phyloP scores from a whole-genome alignment of 1,140 invertebrate genomes.

The Coptotermes formosanus region DNA sequence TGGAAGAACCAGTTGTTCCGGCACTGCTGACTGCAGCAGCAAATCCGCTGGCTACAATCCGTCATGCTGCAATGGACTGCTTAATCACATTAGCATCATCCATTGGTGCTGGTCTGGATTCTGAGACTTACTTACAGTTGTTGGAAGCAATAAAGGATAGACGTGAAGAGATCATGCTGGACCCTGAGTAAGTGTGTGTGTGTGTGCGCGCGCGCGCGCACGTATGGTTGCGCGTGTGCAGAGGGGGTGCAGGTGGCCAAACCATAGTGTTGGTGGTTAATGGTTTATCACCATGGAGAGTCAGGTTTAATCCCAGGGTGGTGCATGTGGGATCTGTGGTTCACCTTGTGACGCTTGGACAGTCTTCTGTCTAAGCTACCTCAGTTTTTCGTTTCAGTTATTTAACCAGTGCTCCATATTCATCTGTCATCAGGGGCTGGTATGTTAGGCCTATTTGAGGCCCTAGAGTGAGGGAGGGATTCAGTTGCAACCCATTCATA shows the following conservation, averaged over 20 bases:
- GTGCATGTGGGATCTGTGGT: too few species aligned
- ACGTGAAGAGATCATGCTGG: constrained; percentile 26
- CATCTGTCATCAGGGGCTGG: too few species aligned
- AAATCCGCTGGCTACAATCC: neutral
- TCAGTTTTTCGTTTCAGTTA: too few species aligned
- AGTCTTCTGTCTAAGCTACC: too few species aligned
- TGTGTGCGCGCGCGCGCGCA: neutral
- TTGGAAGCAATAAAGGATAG: neutral
- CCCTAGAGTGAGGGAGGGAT: too few species aligned
- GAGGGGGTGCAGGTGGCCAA: neutral
- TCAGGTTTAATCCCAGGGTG: too few species aligned
- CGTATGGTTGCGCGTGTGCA: too few species aligned
- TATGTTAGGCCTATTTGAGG: too few species aligned
- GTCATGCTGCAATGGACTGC: constrained; percentile 23
- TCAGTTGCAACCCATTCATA: too few species aligned
- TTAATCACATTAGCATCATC: neutral
- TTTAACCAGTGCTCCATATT: too few species aligned
- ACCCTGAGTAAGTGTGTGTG: constrained; percentile 15
- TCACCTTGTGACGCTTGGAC: too few species aligned
- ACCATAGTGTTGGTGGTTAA: neutral
- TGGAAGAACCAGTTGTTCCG: neutral
- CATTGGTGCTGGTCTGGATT: neutral
- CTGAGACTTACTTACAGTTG: neutral
- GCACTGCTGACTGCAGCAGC: neutral
- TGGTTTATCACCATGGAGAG: neutral